Evolutionary conservation across 2,113 vertebrate genomes (phyloP).

Genomic region (Gasterosteus nipponicus): DNA sequence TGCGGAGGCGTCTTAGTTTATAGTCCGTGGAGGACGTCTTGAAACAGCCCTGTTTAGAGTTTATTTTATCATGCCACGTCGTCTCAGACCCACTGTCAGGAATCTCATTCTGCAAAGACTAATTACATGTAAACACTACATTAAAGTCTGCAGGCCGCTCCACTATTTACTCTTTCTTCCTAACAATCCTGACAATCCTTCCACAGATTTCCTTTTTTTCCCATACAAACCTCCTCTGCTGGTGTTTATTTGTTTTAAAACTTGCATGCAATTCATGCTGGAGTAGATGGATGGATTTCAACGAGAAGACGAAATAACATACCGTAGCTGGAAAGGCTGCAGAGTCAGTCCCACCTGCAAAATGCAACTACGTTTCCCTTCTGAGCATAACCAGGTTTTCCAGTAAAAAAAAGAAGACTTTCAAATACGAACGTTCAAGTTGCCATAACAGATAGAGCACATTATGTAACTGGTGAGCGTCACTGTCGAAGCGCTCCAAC

Average conservation of each 20-base stretch:
- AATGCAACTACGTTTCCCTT: constrained; percentile 26
- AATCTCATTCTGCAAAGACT: constrained; percentile 81
- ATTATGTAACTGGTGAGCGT: constrained; percentile 29
- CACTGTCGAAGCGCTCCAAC: constrained; percentile 11
- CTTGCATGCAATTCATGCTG: constrained; percentile 59
- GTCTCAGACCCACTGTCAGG: constrained; percentile 79
- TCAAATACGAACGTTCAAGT: constrained; percentile 25
- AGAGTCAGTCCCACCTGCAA: constrained; percentile 53
- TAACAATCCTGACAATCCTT: constrained; percentile 77
- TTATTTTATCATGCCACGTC: constrained; percentile 77
- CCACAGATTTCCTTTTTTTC: constrained; percentile 73
- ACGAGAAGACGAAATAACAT: constrained; percentile 56
- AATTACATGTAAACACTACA: constrained; percentile 93
- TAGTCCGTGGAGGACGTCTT: constrained; percentile 82
- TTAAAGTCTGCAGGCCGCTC: constrained; percentile 81
- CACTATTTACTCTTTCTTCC: constrained; percentile 79
- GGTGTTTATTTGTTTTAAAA: constrained; percentile 76
- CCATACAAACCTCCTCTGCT: constrained; percentile 62
- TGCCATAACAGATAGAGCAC: constrained; percentile 39
- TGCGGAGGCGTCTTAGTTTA: constrained; percentile 75
- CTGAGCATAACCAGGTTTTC: constrained; percentile 52
- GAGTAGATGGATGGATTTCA: constrained; percentile 71
- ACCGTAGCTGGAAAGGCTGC: constrained; percentile 79
- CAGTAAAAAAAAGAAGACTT: background rate
- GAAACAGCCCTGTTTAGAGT: constrained; percentile 80